Evolutionary conservation across 2,797 vertebrate genomes (phyloP).

Genomic region (Mormyrops attenuatus): DNA sequence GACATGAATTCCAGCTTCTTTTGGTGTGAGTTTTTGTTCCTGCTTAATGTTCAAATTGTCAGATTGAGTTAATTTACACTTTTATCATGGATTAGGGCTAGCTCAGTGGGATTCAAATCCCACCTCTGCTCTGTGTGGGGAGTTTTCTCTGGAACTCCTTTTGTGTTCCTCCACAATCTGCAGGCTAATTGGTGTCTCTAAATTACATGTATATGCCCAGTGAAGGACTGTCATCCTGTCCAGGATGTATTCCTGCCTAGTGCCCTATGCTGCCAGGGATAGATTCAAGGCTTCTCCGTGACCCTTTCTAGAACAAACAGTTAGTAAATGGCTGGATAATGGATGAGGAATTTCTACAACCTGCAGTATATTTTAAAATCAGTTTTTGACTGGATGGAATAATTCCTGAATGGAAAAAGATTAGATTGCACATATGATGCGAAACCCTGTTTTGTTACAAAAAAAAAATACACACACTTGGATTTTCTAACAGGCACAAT

Average conservation of each 20-base stretch:
- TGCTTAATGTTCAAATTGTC: background rate
- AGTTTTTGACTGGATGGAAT: background rate
- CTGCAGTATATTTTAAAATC: background rate
- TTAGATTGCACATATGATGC: background rate
- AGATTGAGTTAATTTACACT: background rate
- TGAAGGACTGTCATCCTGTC: background rate
- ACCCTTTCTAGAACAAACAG: background rate
- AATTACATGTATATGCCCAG: background rate
- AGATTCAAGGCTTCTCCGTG: background rate
- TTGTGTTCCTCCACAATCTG: background rate
- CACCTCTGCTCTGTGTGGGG: background rate
- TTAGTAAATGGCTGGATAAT: background rate
- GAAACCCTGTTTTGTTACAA: background rate
- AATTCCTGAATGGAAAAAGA: background rate
- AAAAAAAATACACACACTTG: background rate
- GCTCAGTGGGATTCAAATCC: background rate
- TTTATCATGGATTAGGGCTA: background rate
- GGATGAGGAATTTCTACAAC: background rate
- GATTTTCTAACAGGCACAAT: slow-evolving; percentile 68
- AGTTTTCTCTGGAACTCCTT: background rate
- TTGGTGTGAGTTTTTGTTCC: background rate
- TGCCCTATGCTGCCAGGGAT: background rate
- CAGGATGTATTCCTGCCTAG: background rate
- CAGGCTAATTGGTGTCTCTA: background rate
- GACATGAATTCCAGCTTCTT: background rate